A percentile compares a stretch with the other conserved stretches of the same genome.
phyloP scores from a whole-genome alignment of 2,888 invertebrate genomes.

The Anthrax anthrax region DNA sequence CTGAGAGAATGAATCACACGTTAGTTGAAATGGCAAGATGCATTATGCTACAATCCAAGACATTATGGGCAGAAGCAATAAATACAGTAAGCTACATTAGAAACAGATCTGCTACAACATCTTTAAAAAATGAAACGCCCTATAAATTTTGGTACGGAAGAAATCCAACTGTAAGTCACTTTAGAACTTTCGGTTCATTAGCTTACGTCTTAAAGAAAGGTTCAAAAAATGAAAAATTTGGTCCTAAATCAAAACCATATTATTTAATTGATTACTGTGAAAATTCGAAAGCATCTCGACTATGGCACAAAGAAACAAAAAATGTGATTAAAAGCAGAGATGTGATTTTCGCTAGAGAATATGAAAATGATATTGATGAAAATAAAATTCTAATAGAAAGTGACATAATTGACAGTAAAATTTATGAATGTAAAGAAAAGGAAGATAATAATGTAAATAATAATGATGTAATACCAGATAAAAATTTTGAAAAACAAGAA shows the following conservation, averaged over 20 bases:
- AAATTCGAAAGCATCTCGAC: background rate
- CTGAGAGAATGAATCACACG: background rate
- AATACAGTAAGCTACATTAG: background rate
- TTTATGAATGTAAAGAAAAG: background rate
- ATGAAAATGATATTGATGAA: too few species aligned
- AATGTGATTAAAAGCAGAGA: background rate
- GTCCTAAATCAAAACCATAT: slow-evolving; percentile 5
- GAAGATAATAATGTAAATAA: background rate
- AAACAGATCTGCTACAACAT: background rate
- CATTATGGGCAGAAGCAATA: background rate
- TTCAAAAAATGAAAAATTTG: slow-evolving; percentile 7
- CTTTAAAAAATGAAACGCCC: background rate
- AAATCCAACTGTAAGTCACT: background rate
- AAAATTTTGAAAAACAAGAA: background rate
- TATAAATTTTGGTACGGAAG: background rate
- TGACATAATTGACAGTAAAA: background rate
- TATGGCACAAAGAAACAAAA: background rate
- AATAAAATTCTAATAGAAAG: too few species aligned
- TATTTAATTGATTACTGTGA: background rate
- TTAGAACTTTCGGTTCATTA: background rate
- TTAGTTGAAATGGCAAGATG: background rate
- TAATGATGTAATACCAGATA: background rate
- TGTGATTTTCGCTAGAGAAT: background rate
- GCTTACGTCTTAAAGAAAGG: background rate
- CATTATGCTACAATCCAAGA: background rate